Evolutionary conservation across 1,140 invertebrate species (phyloP).

Genomic region (Zaprionus camerounensis): DNA sequence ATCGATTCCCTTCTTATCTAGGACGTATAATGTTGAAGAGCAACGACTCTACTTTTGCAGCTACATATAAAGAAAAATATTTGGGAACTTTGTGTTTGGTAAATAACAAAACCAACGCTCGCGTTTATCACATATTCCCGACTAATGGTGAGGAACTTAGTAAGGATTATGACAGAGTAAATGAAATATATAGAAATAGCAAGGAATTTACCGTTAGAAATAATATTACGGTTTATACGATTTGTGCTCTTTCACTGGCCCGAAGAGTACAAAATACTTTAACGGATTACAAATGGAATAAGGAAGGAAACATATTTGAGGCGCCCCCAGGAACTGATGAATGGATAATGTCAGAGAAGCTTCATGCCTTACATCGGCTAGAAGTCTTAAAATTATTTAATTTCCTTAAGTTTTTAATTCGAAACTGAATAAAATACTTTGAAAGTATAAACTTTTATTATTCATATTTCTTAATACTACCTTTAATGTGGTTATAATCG

Average conservation of each 20-base stretch:
- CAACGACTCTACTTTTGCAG: neutral
- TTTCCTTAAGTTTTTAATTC: constrained; percentile 42
- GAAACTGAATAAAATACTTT: constrained; percentile 23
- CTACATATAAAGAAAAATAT: neutral
- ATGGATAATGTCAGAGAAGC: neutral
- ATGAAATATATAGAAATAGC: constrained; percentile 27
- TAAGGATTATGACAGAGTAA: constrained; percentile 3
- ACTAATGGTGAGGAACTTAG: neutral
- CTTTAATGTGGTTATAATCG: constrained; percentile 65
- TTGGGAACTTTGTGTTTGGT: constrained; percentile 42
- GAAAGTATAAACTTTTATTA: constrained; percentile 39
- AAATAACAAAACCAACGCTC: constrained; percentile 11
- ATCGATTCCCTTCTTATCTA: constrained; percentile 27
- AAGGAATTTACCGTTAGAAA: constrained; percentile 19
- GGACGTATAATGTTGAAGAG: constrained; percentile 38
- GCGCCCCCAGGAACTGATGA: constrained; percentile 11
- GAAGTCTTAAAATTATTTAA: constrained; percentile 31
- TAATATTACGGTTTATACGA: constrained; percentile 27
- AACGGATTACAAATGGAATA: constrained; percentile 42
- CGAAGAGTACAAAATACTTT: constrained; percentile 27
- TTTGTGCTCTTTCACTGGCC: constrained; percentile 30
- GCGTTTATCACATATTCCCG: constrained; percentile 44
- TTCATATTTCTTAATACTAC: constrained; percentile 63
- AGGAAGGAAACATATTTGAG: constrained; percentile 48
- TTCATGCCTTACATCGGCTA: neutral